These are phyloP conservation scores for Riptortus pedestris DNA, from an alignment of 1,140 invertebrate genomes.

Conservation along the genomic window DNA sequence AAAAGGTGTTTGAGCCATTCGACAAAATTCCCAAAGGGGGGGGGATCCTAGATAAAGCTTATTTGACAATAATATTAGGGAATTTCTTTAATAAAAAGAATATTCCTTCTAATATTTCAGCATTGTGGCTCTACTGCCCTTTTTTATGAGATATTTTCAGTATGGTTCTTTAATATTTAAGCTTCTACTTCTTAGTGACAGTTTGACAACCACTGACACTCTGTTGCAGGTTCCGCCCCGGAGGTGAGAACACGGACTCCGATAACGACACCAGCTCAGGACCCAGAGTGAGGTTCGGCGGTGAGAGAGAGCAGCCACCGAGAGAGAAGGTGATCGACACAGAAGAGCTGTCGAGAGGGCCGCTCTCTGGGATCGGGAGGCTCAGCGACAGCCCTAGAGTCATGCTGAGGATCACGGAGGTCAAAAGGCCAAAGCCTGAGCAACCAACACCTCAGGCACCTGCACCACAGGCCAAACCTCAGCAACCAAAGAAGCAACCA, in stretches of 20 bases:
- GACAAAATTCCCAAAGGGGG: too few relatives aligned
- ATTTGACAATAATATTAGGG: too few relatives aligned
- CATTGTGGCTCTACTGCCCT: too few relatives aligned
- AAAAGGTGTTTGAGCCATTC: too few relatives aligned
- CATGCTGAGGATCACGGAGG: conserved; percentile 72
- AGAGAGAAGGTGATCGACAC: conserved; percentile 75
- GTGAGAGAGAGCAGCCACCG: conserved; percentile 46
- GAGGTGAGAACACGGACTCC: conserved; percentile 45
- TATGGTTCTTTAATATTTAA: too few relatives aligned
- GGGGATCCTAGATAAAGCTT: too few relatives aligned
- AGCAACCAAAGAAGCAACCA: conserved; percentile 27
- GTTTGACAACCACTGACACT: too few relatives aligned
- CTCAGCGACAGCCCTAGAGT: conserved; percentile 78
- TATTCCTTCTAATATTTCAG: too few relatives aligned
- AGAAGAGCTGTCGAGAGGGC: conserved; percentile 73
- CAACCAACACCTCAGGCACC: conserved; percentile 42
- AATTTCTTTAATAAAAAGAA: too few relatives aligned
- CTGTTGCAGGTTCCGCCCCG: conserved; percentile 34
- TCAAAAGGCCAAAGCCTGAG: conserved; percentile 52
- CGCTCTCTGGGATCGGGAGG: conserved; percentile 79
- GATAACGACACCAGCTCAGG: conserved; percentile 50
- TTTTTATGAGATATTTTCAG: too few relatives aligned
- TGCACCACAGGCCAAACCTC: conserved; percentile 22
- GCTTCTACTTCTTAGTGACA: too few relatives aligned
- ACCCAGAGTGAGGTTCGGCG: conserved; percentile 47